phyloP scores from a whole-genome alignment of 2,888 invertebrate species.

The Opisthograptis luteolata region DNA sequence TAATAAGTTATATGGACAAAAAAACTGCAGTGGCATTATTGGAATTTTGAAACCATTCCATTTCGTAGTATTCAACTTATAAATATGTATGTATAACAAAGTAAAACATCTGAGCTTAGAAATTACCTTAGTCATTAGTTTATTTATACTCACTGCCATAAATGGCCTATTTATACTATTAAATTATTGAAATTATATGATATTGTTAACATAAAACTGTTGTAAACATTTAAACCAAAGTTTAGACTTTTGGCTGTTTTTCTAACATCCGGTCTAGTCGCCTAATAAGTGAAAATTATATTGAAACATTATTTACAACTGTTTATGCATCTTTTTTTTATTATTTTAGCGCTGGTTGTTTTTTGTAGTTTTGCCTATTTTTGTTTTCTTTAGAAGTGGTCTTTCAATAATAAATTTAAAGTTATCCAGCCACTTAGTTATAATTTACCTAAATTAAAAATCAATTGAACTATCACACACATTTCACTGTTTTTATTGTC shows the following conservation, averaged over 20 bases:
- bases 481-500: too few relatives aligned
- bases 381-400: too few relatives aligned
- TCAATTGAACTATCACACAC: too few relatives aligned
- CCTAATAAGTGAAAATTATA: slow-evolving; percentile 61
- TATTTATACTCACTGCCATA: slow-evolving; percentile 62
- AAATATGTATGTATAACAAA: slow-evolving; percentile 2
- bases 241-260: slow-evolving; percentile 69
- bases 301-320: slow-evolving; percentile 62
- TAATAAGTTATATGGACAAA: neutral
- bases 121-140: slow-evolving; percentile 37
- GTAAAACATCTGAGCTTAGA: slow-evolving; percentile 49
- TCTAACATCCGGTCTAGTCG: slow-evolving; percentile 71
- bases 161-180: slow-evolving; percentile 66
- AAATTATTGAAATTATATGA: slow-evolving; percentile 47
- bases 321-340: slow-evolving; percentile 50
- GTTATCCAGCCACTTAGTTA: too few relatives aligned
- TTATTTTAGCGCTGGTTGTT: neutral
- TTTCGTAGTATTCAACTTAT: neutral
- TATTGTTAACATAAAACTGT: slow-evolving; percentile 49
- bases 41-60: slow-evolving; percentile 14
- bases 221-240: slow-evolving; percentile 74
- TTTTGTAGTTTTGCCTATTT: too few relatives aligned
- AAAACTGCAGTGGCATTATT: neutral
- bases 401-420: too few relatives aligned
- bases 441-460: too few relatives aligned